phyloP scores from a whole-genome alignment of 2,113 vertebrate species.

The Phylloscopus trochilus region DNA sequence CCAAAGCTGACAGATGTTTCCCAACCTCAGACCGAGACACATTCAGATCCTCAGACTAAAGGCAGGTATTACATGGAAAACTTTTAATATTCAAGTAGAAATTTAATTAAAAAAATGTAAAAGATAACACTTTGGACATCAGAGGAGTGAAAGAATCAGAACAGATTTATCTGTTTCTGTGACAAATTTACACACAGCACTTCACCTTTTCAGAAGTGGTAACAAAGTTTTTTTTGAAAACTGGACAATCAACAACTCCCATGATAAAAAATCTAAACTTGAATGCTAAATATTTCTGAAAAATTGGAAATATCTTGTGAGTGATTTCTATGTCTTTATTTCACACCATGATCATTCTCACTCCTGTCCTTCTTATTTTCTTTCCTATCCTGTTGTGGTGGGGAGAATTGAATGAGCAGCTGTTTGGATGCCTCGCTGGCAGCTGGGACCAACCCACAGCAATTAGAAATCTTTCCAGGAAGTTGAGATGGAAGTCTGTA shows the following conservation, averaged over 20 bases:
- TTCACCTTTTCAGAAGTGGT: neutral
- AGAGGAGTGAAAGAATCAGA: neutral
- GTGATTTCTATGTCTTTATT: neutral
- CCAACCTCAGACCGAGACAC: neutral
- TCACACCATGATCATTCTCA: neutral
- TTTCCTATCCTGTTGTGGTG: neutral
- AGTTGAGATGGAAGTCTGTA: neutral
- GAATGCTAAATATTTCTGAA: neutral
- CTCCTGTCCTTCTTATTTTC: neutral
- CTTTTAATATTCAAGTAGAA: neutral
- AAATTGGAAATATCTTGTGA: neutral
- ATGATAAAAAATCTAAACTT: neutral
- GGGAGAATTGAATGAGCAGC: neutral
- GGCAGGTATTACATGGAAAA: neutral
- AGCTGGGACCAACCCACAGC: neutral
- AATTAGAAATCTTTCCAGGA: neutral
- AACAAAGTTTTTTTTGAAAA: neutral
- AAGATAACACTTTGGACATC: neutral
- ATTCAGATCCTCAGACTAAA: neutral
- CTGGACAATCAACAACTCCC: neutral
- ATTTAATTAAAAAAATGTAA: neutral
- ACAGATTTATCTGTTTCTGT: neutral
- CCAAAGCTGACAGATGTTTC: neutral
- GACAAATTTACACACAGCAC: neutral
- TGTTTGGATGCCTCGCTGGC: neutral